A percentile compares a stretch with the other conserved stretches of the same genome.
phyloP scores from a whole-genome alignment of 2,113 vertebrate species.

The Tachysurus vachellii region DNA sequence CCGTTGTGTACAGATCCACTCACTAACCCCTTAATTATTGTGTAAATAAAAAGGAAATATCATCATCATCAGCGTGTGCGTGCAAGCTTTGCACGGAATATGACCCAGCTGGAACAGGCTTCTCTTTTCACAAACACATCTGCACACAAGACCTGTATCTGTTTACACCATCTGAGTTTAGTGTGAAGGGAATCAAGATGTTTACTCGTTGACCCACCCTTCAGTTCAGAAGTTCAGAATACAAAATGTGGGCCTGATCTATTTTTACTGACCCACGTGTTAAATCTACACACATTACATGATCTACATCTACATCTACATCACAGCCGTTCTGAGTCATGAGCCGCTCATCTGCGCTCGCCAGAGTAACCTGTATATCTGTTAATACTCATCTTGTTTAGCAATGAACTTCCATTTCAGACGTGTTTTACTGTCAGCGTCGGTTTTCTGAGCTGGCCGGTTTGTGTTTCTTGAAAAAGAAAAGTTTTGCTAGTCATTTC shows the following conservation, averaged over 20 bases:
- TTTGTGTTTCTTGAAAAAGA: conserved; percentile 6
- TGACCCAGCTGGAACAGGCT: background rate
- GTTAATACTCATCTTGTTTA: background rate
- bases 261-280: background rate
- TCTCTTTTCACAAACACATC: background rate
- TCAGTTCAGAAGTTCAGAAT: background rate
- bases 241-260: background rate
- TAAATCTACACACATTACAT: too few relatives aligned
- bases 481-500: conserved; percentile 31
- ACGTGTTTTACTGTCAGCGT: background rate
- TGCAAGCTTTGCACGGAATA: background rate
- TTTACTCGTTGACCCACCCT: background rate
- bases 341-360: background rate
- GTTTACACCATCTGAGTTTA: background rate
- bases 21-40: background rate
- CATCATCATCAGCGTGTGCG: background rate
- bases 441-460: background rate
- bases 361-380: background rate
- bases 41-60: background rate
- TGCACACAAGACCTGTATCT: background rate
- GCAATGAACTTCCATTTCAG: background rate
- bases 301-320: too few relatives aligned
- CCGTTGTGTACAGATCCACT: background rate
- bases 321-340: background rate
- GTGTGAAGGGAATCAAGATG: too few relatives aligned